Evolutionary conservation across 2,888 invertebrate species (phyloP), one percentile per base, ranked within the genome.

Genomic region (Netelia inedita): DNA sequence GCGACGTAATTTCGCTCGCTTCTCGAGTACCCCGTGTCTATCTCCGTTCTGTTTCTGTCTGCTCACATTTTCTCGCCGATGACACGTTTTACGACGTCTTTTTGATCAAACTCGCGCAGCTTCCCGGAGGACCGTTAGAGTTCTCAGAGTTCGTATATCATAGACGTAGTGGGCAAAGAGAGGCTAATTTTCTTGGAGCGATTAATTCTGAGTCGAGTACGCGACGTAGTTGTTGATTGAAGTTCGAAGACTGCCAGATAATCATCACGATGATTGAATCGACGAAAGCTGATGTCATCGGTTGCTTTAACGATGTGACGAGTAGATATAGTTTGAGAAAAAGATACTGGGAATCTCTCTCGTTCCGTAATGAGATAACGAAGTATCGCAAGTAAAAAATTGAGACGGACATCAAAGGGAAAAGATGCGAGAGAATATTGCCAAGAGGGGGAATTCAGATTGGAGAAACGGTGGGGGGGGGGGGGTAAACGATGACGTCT

Each of bases 91-190:
- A 43, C 50, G 9, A 11, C 23, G 14, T 75, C 41, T 66, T 55
- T 55, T 74, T 46, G 8, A 28, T 16, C 57, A 11, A 11, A 21
- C 41, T 14, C 10, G 16, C 61, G 43, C 6, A 53, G 71, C 66
- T 66, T 61, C 71, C 65, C 57, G 65, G 75, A 72, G 72, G 59
- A 66, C 66, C 75, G 66, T 83, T 79, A 59, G 66, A 76, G 11
- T 76, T 80, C 61, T 35, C 46, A 59, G 69, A 79, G 43, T 63
- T 43, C 53, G 53, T 57, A 72, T 35, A 16, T 8, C n/a, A 55
- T 14, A 35, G 6, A 59, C 14, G 23, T 3, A 14, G 11, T 46
- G 10, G 57, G 61, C 43, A 55, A 21, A 53, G 28, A 28, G 3
- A 3, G 28, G 5, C 28, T 6, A 28, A 28, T 28, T 28, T 28